Base-by-base conservation (phyloP, 64 coral and sea anemone genomes). In the Pocillopora damicornis region DNA sequence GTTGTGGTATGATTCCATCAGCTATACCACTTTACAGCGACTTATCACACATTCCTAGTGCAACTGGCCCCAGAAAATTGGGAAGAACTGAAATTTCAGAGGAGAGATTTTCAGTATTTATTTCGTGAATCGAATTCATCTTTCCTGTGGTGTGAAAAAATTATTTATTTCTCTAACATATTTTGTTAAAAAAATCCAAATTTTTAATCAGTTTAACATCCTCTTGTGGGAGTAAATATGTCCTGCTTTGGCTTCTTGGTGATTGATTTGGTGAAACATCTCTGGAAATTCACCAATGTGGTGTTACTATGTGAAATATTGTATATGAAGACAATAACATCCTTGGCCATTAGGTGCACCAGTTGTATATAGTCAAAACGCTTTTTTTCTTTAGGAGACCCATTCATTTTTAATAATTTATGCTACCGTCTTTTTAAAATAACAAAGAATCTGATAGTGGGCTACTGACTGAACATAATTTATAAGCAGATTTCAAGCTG, bases 91-190 rank as follows among this genome's bases (percentile, higher is more conserved):
- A 71, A 71, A 71, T 71, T 23, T 71, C n/a, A 71, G 67, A 71
- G 67, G 20, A 10, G n/a, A 10, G 20, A 23, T 20, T 20, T 71
- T 5, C 20, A 23, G 64, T 67, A 67, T 51, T 51, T 51, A 51
- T 51, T 51, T 51, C 42, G 42, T 71, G 20, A 71, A n/a, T 71
- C 4, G 66, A 69, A 69, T 69, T n/a, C 25, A 25, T 7, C 67
- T 71, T 71, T n/a, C 67, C 67, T 71, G 20, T 23, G 67, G 67
- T 71, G 67, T 71, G 67, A 71, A 71, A 67, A 71, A 71, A 11
- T 23, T 71, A 71, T 71, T 71, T n/a, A 71, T 23, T 68, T 17
- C 25, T 23, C 10, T 9, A 23, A 71, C 9, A 23, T 71, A 25
- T 71, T 71, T 22, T n/a, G 20, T 8, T 23, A 4, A n/a, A 71